phyloP scores from a whole-genome alignment of 2,113 vertebrate species.

The Phalacrocorax brasilianus region DNA sequence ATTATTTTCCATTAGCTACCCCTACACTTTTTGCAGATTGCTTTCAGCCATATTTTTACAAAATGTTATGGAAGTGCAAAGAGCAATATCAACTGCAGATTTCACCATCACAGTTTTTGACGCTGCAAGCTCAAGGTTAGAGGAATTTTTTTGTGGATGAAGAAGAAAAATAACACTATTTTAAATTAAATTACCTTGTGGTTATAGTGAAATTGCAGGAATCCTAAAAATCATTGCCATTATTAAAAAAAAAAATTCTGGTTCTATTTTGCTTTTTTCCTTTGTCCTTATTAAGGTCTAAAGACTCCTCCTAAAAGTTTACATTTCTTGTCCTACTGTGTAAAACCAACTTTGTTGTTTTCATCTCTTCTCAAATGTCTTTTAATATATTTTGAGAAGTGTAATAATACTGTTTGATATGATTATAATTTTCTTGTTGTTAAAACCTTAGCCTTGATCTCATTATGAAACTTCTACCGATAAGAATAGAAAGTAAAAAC shows the following conservation, averaged over 20 bases:
- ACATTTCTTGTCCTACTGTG: background rate
- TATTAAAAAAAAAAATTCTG: background rate
- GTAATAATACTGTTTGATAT: background rate
- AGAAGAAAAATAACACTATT: background rate
- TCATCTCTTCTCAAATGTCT: background rate
- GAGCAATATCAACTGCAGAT: conserved; percentile 16
- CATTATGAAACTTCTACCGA: background rate
- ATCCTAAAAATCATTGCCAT: background rate
- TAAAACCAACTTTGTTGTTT: background rate
- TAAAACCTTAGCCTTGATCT: background rate
- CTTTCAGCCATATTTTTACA: conserved; percentile 40
- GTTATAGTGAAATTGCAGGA: background rate
- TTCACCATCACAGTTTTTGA: conserved; percentile 18
- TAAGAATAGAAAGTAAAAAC: background rate
- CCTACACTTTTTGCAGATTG: background rate
- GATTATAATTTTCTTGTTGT: background rate
- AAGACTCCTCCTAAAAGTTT: background rate
- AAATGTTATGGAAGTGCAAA: conserved; percentile 35
- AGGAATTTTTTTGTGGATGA: background rate
- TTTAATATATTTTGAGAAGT: background rate
- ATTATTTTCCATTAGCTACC: conserved; percentile 44
- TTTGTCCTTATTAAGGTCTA: background rate
- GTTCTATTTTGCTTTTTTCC: background rate
- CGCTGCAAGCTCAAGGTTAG: conserved; percentile 30
- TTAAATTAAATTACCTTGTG: background rate